Percentiles rank a stretch among this genome's conserved stretches.
These are phyloP conservation scores for Aporophyla nigra DNA, from an alignment of 2,888 invertebrate species.

Conservation along the genomic window DNA sequence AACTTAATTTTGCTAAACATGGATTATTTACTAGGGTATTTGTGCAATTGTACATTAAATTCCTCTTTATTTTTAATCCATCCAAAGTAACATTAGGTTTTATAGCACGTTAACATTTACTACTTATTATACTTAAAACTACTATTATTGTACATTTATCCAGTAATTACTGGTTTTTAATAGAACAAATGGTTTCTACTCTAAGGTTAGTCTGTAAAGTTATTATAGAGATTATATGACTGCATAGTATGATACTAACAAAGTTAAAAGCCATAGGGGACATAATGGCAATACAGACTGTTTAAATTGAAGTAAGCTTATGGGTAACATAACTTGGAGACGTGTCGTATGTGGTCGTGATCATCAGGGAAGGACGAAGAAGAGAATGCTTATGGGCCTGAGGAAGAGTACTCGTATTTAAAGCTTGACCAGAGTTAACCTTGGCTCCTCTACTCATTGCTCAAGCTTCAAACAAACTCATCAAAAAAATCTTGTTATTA, in stretches of 20 bases:
- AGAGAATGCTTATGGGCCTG: background rate
- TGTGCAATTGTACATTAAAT: constrained; percentile 13
- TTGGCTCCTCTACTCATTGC: background rate
- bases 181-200: constrained; percentile 65
- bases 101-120: background rate
- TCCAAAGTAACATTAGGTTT: constrained; percentile 9
- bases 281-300: constrained; percentile 5
- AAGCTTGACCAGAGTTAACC: background rate
- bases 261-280: constrained; percentile 13
- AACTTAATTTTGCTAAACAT: constrained; percentile 11
- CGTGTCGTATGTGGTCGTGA: too few species aligned
- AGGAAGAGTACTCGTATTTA: background rate
- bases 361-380: too few species aligned
- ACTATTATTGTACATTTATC: constrained; percentile 19
- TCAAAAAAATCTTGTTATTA: background rate
- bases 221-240: constrained; percentile 64
- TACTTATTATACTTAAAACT: constrained; percentile 4
- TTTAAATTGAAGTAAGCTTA: constrained; percentile 35
- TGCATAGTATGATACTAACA: constrained; percentile 56
- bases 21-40: background rate
- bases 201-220: constrained; percentile 50
- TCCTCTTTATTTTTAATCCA: constrained; percentile 30
- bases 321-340: background rate
- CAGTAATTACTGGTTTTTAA: constrained; percentile 25
- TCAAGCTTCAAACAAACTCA: background rate